phyloP scores from a whole-genome alignment of 2,888 invertebrate species.

The Megalurothrips usitatus region DNA sequence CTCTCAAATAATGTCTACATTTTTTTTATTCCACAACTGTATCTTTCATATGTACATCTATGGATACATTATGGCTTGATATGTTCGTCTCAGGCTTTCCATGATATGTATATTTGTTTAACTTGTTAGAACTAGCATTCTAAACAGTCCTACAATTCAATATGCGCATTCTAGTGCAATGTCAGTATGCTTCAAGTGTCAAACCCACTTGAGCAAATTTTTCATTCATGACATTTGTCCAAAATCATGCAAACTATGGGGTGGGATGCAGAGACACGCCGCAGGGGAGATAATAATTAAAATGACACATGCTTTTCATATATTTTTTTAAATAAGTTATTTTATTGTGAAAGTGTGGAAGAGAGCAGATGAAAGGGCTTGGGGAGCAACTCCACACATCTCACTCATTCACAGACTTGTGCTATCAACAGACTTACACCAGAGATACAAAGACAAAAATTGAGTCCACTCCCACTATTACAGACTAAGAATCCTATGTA shows the following conservation, averaged over 20 bases:
- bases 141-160: background rate
- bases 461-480: constrained; percentile 24
- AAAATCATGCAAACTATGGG: background rate
- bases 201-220: background rate
- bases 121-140: background rate
- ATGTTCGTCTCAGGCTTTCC: background rate
- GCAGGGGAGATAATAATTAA: background rate
- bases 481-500: background rate
- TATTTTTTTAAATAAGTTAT: background rate
- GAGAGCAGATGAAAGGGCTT: constrained; percentile 17
- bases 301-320: background rate
- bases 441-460: background rate
- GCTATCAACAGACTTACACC: constrained; percentile 22
- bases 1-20: too few species aligned
- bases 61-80: background rate
- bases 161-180: background rate
- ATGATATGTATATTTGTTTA: background rate
- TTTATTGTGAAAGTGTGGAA: constrained; percentile 23
- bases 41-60: background rate
- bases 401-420: constrained; percentile 24
- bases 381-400: constrained; percentile 6
- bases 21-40: background rate
- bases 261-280: too few species aligned
- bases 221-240: background rate
- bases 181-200: background rate